Conservation (phyloP, 2,113 vertebrate genomes). For the Ammospiza nelsoni region DNA sequence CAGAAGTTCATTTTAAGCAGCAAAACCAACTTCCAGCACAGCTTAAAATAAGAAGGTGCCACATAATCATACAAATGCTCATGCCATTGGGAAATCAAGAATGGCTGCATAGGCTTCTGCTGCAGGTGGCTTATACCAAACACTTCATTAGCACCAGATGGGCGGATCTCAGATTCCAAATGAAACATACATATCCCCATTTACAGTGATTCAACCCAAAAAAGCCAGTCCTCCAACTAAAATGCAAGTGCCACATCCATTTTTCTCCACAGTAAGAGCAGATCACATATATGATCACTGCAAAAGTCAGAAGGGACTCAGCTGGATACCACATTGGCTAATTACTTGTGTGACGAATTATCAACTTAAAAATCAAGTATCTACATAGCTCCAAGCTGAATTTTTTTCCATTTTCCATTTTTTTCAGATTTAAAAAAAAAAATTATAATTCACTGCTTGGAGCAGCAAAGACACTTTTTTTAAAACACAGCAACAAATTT, state of each 20-base stretch:
- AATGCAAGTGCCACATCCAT: background rate
- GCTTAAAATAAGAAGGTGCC: background rate
- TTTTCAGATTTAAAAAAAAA: background rate
- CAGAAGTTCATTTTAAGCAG: background rate
- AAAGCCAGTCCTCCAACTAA: background rate
- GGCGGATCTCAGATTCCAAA: background rate
- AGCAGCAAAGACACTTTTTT: background rate
- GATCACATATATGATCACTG: background rate
- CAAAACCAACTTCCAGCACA: background rate
- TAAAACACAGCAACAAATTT: background rate
- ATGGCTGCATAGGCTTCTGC: background rate
- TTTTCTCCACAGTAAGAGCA: background rate
- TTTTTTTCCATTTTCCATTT: background rate
- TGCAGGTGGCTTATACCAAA: background rate
- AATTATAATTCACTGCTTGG: background rate
- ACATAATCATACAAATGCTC: background rate
- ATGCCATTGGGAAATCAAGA: background rate
- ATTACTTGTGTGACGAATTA: background rate
- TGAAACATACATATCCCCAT: background rate
- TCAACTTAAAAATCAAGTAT: background rate
- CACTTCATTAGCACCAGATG: background rate
- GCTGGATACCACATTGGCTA: background rate
- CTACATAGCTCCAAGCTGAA: background rate
- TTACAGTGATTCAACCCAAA: background rate
- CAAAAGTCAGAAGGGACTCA: background rate